Percentiles rank a stretch among this genome's conserved stretches.
Conservation (phyloP, 2,888 invertebrate genomes). For the Nemoura dubitans region DNA sequence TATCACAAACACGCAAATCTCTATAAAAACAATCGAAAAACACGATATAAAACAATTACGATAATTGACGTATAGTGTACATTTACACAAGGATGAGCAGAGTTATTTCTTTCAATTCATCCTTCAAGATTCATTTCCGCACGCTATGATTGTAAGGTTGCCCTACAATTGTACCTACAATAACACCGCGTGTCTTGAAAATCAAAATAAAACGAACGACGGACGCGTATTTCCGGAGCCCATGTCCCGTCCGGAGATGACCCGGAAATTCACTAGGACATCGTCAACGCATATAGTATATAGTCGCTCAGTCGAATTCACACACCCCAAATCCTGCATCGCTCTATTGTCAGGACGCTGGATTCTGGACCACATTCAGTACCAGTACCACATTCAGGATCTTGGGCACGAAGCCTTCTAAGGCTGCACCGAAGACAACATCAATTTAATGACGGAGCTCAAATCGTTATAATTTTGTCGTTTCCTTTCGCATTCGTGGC, state of each 20-base stretch:
- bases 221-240: neutral
- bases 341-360: neutral
- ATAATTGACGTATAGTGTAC: neutral
- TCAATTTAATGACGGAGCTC: neutral
- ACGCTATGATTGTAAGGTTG: neutral
- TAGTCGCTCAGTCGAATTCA: neutral
- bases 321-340: too few relatives aligned
- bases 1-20: conserved; percentile 12
- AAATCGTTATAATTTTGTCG: neutral
- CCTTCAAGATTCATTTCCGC: neutral
- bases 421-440: neutral
- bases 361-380: too few relatives aligned
- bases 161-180: neutral
- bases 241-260: neutral
- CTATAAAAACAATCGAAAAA: neutral
- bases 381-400: too few relatives aligned
- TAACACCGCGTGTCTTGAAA: neutral
- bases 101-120: neutral
- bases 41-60: conserved; percentile 1
- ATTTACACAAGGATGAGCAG: neutral
- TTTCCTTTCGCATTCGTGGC: neutral
- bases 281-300: neutral
- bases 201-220: neutral
- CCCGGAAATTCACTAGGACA: neutral
- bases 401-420: neutral